phyloP scores from a whole-genome alignment of 2,797 vertebrate genomes.

The Buceros bicornis region DNA sequence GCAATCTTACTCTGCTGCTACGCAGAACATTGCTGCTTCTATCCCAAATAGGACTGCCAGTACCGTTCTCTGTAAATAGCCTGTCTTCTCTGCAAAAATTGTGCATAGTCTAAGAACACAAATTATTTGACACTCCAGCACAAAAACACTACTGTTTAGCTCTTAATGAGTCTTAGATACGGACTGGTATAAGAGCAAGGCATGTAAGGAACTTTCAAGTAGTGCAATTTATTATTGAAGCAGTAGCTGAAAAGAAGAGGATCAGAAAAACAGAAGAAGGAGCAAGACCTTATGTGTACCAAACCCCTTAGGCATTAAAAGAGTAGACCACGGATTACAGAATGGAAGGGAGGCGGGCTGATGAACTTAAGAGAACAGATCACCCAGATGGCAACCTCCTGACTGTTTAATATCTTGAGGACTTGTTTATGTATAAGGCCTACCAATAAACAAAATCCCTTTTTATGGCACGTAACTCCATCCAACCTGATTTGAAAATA shows the following conservation, averaged over 20 bases:
- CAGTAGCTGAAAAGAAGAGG: neutral
- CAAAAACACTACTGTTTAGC: neutral
- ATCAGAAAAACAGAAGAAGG: neutral
- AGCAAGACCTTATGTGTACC: neutral
- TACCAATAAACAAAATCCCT: neutral
- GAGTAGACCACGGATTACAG: neutral
- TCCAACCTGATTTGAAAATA: neutral
- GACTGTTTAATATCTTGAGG: neutral
- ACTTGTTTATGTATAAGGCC: neutral
- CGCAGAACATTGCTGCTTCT: neutral
- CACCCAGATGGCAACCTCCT: neutral
- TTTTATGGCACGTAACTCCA: neutral
- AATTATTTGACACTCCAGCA: neutral
- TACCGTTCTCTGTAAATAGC: neutral
- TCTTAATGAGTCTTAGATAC: neutral
- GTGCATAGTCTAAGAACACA: neutral
- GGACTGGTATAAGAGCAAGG: neutral
- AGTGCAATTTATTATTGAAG: neutral
- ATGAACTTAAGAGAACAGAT: neutral
- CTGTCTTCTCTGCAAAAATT: neutral
- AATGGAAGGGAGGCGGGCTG: accelerated
- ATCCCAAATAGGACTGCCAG: neutral
- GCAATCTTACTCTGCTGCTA: neutral
- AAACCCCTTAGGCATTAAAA: neutral
- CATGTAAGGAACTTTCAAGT: neutral